Percentiles rank a stretch among this genome's conserved stretches.
Evolutionary conservation across 1,140 invertebrate species (phyloP).

Genomic region (Gyrodactylus salaris): DNA sequence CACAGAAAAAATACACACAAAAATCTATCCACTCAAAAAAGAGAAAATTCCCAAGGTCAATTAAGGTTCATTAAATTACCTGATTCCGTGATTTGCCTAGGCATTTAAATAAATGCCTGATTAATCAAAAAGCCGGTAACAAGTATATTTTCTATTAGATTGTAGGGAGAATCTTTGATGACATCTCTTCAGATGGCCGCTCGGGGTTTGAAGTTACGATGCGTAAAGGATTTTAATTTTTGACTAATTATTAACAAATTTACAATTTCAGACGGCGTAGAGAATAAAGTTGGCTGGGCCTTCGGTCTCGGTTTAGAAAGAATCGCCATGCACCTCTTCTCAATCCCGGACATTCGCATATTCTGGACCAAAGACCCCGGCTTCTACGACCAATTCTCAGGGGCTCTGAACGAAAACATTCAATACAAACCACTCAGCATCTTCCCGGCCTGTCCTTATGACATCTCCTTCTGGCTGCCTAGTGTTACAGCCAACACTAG

Average conservation of each 20-base stretch:
- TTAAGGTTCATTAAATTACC: too few species aligned
- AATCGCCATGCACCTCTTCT: slow-evolving; percentile 67
- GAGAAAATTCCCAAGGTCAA: too few species aligned
- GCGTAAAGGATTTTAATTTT: not conserved
- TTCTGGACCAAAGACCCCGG: slow-evolving; percentile 66
- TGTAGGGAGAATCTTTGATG: too few species aligned
- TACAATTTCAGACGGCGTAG: slow-evolving; percentile 30
- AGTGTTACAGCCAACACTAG: slow-evolving; percentile 12
- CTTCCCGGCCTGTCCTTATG: slow-evolving; percentile 56
- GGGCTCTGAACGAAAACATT: slow-evolving; percentile 29
- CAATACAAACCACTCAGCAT: slow-evolving; percentile 40
- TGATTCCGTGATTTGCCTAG: too few species aligned
- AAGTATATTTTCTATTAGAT: too few species aligned
- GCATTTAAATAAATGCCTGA: too few species aligned
- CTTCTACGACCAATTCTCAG: slow-evolving; percentile 57
- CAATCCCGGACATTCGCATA: slow-evolving; percentile 70
- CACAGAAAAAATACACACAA: too few species aligned
- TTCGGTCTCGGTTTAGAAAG: slow-evolving; percentile 82
- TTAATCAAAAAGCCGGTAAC: too few species aligned
- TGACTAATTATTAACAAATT: slow-evolving; percentile 8
- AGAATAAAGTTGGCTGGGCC: slow-evolving; percentile 52
- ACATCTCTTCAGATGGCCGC: not conserved
- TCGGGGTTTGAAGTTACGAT: not conserved
- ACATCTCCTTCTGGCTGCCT: slow-evolving; percentile 85
- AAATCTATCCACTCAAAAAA: too few species aligned